Percentiles rank a stretch among this genome's conserved stretches.
phyloP scores from a whole-genome alignment of 2,113 vertebrate species.

The Cryptotis parvus region DNA sequence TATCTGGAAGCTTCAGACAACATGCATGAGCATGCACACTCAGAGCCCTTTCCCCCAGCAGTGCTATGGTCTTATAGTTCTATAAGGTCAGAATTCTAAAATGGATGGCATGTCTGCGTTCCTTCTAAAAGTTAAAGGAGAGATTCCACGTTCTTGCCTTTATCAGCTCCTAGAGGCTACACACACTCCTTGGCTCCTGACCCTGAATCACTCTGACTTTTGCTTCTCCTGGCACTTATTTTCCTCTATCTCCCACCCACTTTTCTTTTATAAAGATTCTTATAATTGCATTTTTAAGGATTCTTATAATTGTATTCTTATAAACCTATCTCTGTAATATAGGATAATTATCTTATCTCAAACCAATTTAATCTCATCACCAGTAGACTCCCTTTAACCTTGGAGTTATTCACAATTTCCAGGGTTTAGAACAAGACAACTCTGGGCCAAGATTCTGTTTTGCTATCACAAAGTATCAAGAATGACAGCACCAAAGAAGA shows the following conservation, averaged over 20 bases:
- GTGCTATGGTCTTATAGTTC: not conserved
- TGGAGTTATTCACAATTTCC: not conserved
- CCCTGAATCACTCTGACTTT: not conserved
- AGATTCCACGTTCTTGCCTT: not conserved
- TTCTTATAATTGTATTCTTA: not conserved
- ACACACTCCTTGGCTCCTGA: not conserved
- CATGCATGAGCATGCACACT: not conserved
- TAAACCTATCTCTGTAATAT: no score
- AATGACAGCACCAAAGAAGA: no score
- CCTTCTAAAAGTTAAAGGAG: not conserved
- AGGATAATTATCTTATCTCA: not conserved
- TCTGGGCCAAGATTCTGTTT: not conserved
- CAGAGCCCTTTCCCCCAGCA: not conserved
- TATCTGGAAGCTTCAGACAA: not conserved
- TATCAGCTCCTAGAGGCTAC: not conserved
- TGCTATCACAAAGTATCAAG: not conserved
- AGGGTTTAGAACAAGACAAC: not conserved
- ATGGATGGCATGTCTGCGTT: not conserved
- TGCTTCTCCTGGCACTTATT: not conserved
- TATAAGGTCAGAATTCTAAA: not conserved
- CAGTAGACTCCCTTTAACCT: not conserved
- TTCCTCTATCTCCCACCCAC: not conserved
- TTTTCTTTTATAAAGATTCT: not conserved
- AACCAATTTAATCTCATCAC: not conserved
- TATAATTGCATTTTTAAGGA: not conserved